Evolutionary conservation across 2,888 invertebrate species (phyloP), one percentile per base, ranked within the genome.

Genomic region (Laothoe populi): DNA sequence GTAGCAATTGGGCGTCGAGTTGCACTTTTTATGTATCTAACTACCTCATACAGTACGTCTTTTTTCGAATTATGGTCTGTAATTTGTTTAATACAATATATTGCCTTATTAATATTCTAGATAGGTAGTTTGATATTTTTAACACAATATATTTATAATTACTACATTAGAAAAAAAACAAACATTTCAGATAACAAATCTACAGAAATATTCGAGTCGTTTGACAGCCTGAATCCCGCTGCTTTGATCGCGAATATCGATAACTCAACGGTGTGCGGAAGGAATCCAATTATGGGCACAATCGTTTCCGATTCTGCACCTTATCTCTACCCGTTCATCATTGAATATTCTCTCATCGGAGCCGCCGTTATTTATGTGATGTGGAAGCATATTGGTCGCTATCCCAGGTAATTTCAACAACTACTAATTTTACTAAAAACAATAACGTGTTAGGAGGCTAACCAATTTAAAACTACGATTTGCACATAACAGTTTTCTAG

Each of bases 311-410:
- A 98, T 82, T 97, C 98, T 0, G 97, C 98, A 10, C 99, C 99
- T 0, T 99, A 98, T 86, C 94, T 99, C 59, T 99, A 97, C 90
- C 99, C 99, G 0, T 98, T 98, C 88, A 98, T 98, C 79, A 97
- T 99, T 78, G 98, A 99, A 84, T 99, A 99, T 90, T 98, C 98
- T 67, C 93, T 99, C 69, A 98, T 99, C 79, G 98, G 98, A 21
- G 98, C 98, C 59, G 98, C 98, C 60, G 98, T 99, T 45, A 96
- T 98, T 77, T 98, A 98, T 85, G 97, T 98, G 60, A 98, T 98
- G 97, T 99, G 98, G 98, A 96, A 97, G 83, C 97, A 97, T 82
- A 98, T 98, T 85, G 98, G 98, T 63, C 95, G 97, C 82, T 96
- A 97, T 89, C 96, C 98, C 59, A 96, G 96, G 94, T 96, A 90